Base-by-base conservation (phyloP, 1,140 invertebrate genomes). In the Hycleus cichorii region DNA sequence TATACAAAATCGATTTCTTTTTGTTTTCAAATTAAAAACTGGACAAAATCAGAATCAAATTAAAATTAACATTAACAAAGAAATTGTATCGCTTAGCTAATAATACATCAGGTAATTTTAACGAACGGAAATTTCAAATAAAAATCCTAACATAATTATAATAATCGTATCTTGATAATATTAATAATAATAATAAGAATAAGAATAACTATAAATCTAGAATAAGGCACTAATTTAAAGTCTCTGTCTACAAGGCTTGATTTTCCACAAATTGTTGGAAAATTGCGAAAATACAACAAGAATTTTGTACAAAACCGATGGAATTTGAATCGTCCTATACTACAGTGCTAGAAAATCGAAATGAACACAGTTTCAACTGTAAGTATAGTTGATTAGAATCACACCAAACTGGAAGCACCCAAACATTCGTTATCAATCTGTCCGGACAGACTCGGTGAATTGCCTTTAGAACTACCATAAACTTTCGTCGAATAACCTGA, bases 401-500 rank as follows among this genome's bases (percentile, higher is more conserved):
- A 66, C 39, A 74, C 72, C 50, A 72, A 66, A 67, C 72, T 74
- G 32, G 71, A 72, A 10, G 71, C 65, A 49, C 69, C 68, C 10
- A 72, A 56, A 48, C 64, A 67, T 43, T 67, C 66, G 5, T 57
- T 61, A 39, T 80, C 78, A 3, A 77, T 74, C 52, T 80, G 76
- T 11, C 86, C 85, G 39, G 85, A 87, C 12, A 89, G 77, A 64
- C 85, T 86, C 9, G 87, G 87, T 2, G 86, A 88, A 10, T 87
- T 85, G 0, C 87, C 87, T 68, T 88, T 85, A 6, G 86, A 88
- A 46, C 85, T 87, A 4, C 86, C 86, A 57, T 87, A 88, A 60
- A 88, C 83, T 64, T 86, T 84, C 9, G 86, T 89, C 59, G 85
- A 87, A 66, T 89, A 89, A 2, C 86, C 87, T 8, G 87, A 89